These are phyloP conservation scores for Girardinichthys multiradiatus DNA, from an alignment of 2,113 vertebrate genomes.

Conservation along the genomic window DNA sequence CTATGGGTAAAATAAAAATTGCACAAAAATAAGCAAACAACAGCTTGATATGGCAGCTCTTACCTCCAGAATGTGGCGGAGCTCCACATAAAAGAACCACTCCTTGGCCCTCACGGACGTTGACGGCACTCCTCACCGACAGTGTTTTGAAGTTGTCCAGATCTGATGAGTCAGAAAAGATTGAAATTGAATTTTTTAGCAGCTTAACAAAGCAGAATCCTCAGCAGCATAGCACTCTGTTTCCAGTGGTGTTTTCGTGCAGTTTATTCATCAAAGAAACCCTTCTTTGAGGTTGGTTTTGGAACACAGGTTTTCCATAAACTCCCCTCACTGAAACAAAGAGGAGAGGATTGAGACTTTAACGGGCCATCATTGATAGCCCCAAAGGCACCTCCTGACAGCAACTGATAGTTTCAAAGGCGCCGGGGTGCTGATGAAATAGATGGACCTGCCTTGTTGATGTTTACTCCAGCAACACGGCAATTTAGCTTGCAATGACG, in stretches of 20 bases:
- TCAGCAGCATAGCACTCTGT: not conserved
- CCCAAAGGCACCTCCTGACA: slow-evolving; percentile 46
- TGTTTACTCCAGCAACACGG: slow-evolving; percentile 27
- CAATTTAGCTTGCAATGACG: slow-evolving; percentile 29
- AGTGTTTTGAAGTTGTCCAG: slow-evolving; percentile 87
- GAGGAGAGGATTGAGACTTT: slow-evolving; percentile 46
- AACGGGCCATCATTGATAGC: slow-evolving; percentile 54
- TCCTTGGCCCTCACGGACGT: slow-evolving; percentile 93
- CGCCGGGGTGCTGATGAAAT: slow-evolving; percentile 61
- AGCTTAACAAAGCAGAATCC: not conserved
- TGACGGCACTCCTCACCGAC: slow-evolving; percentile 87
- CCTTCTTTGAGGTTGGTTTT: slow-evolving; percentile 32
- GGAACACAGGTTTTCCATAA: slow-evolving; percentile 17
- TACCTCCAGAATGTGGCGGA: slow-evolving; percentile 88
- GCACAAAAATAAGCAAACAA: no score
- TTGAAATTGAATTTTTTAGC: not conserved
- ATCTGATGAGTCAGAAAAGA: slow-evolving; percentile 79
- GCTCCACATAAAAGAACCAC: slow-evolving; percentile 93
- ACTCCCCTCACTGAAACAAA: slow-evolving; percentile 28
- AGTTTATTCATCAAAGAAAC: not conserved
- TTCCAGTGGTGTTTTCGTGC: slow-evolving; percentile 5
- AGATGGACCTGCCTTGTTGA: slow-evolving; percentile 51
- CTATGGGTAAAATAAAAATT: slow-evolving; percentile 5
- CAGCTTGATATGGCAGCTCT: slow-evolving; percentile 37
- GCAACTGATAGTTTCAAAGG: slow-evolving; percentile 52